Base-by-base conservation (phyloP, 2,797 vertebrate species). In the Orientallactaga sibirica region DNA sequence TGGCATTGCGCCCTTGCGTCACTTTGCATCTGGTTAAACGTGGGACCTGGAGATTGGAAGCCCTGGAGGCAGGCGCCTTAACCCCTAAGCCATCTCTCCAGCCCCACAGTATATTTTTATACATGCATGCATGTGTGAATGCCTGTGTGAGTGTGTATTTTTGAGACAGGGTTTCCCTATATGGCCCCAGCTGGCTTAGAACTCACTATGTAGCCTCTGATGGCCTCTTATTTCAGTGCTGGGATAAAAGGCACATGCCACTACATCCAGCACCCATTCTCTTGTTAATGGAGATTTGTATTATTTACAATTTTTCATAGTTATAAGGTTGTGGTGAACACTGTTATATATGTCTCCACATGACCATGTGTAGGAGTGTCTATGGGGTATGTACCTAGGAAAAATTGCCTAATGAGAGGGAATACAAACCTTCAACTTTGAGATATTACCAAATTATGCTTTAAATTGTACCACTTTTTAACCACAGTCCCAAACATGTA, bases 361-460 rank as follows among this genome's bases (percentile, higher is more conserved):
- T 52, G 41, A 29, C 10, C 9, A 37, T 71, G 19, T 71, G 43
- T 14, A 25, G 73, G 24, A 55, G 33, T 87, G 86, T 86, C 24
- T 73, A 61, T 76, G 8, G 15, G 86, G 37, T 81, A 5, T 67
- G 19, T 62, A 82, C 29, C 12, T 86, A 73, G 27, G 29, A 85
- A 10, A 92, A 68, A 75, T 74, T 68, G 67, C 11, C 62, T 29
- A 1, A 41, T 85, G 37, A 20, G 67, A 78, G 64, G 9, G 43
- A 89, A 76, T 71, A 15, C 19, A 70, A 3, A 81, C 64, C n/a
- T 79, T 90, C 62, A 90, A 64, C n/a, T 83, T 43, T n/a, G 43
- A 83, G 29, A 78, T 87, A 83, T 43, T 78, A 67, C 43, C 33
- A 61, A 71, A 73, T 67, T 94, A 29, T 71, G 64, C 12, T 83